Evolutionary conservation across 1,140 invertebrate genomes (phyloP), one percentile per base, ranked within the genome.

Genomic region (Ericerus pela): DNA sequence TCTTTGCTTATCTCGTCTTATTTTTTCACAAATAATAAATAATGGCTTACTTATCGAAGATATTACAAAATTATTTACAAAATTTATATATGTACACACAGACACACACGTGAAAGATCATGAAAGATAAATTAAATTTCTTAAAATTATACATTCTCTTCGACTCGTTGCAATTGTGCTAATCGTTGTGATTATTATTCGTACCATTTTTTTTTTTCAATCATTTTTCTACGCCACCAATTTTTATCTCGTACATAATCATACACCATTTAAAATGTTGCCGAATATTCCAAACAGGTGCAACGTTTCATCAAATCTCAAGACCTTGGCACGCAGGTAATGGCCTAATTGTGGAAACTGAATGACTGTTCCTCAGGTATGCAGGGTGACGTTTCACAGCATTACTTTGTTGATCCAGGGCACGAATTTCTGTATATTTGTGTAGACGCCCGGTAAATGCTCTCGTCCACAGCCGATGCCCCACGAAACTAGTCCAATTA

Each of bases 401-500:
- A 84, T 82, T 16, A 84, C 81, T 72, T 82, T 87, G 63, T 85
- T 82, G 53, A 92, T 86, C 88, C 88, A 91, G n/a, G 85, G 84
- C 53, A 90, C 84, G 66, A 90, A 92, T 68, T 86, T 87, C 63
- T 90, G 85, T 64, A 92, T 88, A 64, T 91, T 91, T 0, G 88
- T 91, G 63, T 92, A 91, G 1, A 91, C 86, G 11, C 87, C 87
- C 0, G 86, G 86, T n/a, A 92, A 67, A 66, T 89, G 86, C 66
- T 91, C 86, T 14, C 88, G 73, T 5, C 88, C 88, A 61, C 88
- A 92, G 14, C 88, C 88, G 58, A 91, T 90, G 36, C 88, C 88
- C 88, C 88, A 92, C 0, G 85, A 89, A 0, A 93, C 89, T 0
- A 93, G 73, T 3, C 89, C 88, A 18, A 90, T 88, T 2, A 91